Percentiles rank a stretch among this genome's conserved stretches.
phyloP scores from a whole-genome alignment of 1,140 invertebrate species.

The Penaeus chinensis region DNA sequence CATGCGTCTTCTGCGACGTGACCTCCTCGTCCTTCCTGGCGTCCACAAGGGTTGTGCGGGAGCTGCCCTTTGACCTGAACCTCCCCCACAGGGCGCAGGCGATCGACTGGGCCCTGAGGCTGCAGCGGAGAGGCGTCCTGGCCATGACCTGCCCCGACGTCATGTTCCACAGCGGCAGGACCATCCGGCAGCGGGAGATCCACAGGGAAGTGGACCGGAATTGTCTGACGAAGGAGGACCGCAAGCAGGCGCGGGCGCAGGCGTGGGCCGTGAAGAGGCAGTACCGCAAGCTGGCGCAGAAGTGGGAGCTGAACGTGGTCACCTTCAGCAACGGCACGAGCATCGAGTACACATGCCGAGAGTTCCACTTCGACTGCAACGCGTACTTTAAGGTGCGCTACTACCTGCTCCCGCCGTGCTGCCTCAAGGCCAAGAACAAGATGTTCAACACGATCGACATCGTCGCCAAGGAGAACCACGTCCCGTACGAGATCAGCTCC shows the following conservation, averaged over 20 bases:
- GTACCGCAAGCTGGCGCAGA: conserved; percentile 59
- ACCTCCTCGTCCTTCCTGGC: conserved; percentile 53
- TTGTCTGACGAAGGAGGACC: conserved; percentile 56
- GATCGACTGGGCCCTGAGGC: conserved; percentile 56
- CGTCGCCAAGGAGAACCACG: conserved; percentile 50
- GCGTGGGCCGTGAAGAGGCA: conserved; percentile 45
- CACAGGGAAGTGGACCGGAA: conserved; percentile 31
- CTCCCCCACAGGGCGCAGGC: conserved; percentile 40
- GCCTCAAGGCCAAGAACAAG: conserved; percentile 58
- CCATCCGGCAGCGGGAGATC: conserved; percentile 11
- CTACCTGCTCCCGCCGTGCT: conserved; percentile 60
- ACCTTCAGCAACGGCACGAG: conserved; percentile 56
- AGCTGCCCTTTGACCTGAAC: conserved; percentile 43
- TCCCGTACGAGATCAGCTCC: conserved; percentile 62
- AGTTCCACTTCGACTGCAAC: conserved; percentile 59
- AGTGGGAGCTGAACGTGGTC: conserved; percentile 55
- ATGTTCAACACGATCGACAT: conserved; percentile 54
- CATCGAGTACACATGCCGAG: conserved; percentile 59
- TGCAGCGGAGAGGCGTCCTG: conserved; percentile 50
- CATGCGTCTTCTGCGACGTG: conserved; percentile 62
- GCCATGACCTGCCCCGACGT: conserved; percentile 59
- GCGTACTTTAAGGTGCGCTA: conserved; percentile 50
- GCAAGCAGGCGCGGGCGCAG: conserved; percentile 44
- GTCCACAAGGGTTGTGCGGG: conserved; percentile 43
- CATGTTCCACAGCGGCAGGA: conserved; percentile 49